These are phyloP conservation scores for Tapirus indicus DNA, from an alignment of 2,797 vertebrate genomes.

Conservation along the genomic window DNA sequence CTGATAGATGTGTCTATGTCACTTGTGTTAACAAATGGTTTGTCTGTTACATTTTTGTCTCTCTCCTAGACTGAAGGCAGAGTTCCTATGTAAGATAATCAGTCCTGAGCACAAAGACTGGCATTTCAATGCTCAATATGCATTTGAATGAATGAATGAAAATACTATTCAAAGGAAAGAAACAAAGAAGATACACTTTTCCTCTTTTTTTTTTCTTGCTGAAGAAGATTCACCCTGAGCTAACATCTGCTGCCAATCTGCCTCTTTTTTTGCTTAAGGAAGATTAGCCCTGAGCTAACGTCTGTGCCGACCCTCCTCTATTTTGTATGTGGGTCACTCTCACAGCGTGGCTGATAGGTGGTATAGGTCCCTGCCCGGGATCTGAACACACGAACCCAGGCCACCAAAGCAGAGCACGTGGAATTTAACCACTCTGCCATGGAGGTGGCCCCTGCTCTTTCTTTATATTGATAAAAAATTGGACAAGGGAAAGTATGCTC, in stretches of 20 bases:
- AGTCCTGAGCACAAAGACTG: not conserved
- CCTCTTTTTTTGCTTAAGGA: not conserved
- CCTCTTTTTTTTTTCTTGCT: not conserved
- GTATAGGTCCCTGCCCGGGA: too few species aligned
- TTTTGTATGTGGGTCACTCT: too few species aligned
- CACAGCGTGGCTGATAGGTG: too few species aligned
- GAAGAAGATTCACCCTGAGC: too few species aligned
- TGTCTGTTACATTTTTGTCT: not conserved
- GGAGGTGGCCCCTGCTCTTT: not conserved
- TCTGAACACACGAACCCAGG: too few species aligned
- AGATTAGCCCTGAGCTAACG: too few species aligned
- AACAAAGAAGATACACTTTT: not conserved
- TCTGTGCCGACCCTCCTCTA: too few species aligned
- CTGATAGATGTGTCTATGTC: not conserved
- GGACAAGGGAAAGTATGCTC: not conserved
- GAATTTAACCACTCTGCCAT: too few species aligned
- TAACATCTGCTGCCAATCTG: not conserved
- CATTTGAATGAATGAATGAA: not conserved
- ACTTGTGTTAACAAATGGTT: not conserved
- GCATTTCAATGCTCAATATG: not conserved
- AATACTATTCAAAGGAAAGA: not conserved
- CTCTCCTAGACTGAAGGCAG: not conserved
- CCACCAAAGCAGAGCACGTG: too few species aligned
- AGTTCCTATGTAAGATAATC: not conserved
- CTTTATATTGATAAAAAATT: not conserved